A percentile compares a stretch with the other conserved stretches of the same genome.
Conservation (phyloP, 1,140 invertebrate species). For the Portunus trituberculatus region DNA sequence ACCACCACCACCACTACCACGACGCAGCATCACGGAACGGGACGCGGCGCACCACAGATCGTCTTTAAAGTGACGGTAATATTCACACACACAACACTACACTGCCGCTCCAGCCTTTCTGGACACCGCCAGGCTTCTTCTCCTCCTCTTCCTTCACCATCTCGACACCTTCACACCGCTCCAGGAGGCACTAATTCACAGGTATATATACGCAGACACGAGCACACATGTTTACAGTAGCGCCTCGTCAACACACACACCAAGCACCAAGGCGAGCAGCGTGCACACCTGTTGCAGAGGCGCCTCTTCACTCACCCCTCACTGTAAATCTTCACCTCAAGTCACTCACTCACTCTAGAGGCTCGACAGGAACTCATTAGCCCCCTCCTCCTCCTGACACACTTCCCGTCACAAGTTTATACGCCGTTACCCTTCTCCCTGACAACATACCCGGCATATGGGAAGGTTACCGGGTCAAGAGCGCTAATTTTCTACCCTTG, state of each 20-base stretch:
- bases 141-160: neutral
- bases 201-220: neutral
- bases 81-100: too few species aligned
- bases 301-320: neutral
- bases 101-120: too few species aligned
- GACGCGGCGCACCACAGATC: too few species aligned
- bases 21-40: too few species aligned
- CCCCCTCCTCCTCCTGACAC: neutral
- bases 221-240: conserved; percentile 19
- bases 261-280: conserved; percentile 36
- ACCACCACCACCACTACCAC: too few species aligned
- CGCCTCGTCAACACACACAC: conserved; percentile 42
- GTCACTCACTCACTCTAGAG: neutral
- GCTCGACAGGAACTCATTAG: too few species aligned
- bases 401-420: neutral
- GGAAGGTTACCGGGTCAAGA: neutral
- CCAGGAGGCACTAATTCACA: neutral
- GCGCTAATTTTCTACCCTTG: neutral
- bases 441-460: neutral
- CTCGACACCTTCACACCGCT: neutral
- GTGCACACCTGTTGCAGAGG: conserved; percentile 61
- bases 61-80: too few species aligned
- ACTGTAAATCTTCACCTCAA: neutral
- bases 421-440: neutral
- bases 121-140: neutral